These are phyloP conservation scores for Mythimna pallens DNA, from an alignment of 2,888 invertebrate species.

Conservation along the genomic window DNA sequence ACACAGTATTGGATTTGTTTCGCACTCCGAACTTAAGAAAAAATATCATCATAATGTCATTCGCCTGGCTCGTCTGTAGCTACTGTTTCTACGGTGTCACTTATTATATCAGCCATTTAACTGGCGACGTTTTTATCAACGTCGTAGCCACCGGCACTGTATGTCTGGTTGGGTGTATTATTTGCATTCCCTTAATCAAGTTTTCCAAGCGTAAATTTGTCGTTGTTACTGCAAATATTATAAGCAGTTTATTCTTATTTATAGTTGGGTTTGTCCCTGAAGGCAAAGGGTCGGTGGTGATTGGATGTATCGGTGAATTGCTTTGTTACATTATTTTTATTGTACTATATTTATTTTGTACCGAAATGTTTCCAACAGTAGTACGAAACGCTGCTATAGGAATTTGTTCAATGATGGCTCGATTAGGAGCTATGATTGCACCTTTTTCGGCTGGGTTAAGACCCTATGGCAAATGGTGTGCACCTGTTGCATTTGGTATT, in stretches of 20 bases:
- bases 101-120: constrained; percentile 94
- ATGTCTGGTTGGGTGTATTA: constrained; percentile 89
- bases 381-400: constrained; percentile 96
- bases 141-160: constrained; percentile 93
- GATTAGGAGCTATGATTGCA: constrained; percentile 95
- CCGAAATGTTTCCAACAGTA: constrained; percentile 97
- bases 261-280: constrained; percentile 90
- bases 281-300: constrained; percentile 85
- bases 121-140: constrained; percentile 95
- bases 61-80: constrained; percentile 95
- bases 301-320: constrained; percentile 94
- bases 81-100: constrained; percentile 94
- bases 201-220: constrained; percentile 92
- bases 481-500: constrained; percentile 93
- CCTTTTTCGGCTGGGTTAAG: constrained; percentile 93
- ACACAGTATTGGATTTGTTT: constrained; percentile 91
- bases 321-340: constrained; percentile 95
- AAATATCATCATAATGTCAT: constrained; percentile 93
- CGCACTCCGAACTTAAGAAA: constrained; percentile 92
- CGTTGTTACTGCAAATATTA: constrained; percentile 89
- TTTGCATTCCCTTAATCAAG: constrained; percentile 92
- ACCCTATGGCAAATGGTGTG: constrained; percentile 90
- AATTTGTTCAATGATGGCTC: constrained; percentile 95
- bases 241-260: constrained; percentile 91
- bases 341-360: constrained; percentile 95